Evolutionary conservation across 2,797 vertebrate species (phyloP).

Genomic region (Peromyscus nudipes): DNA sequence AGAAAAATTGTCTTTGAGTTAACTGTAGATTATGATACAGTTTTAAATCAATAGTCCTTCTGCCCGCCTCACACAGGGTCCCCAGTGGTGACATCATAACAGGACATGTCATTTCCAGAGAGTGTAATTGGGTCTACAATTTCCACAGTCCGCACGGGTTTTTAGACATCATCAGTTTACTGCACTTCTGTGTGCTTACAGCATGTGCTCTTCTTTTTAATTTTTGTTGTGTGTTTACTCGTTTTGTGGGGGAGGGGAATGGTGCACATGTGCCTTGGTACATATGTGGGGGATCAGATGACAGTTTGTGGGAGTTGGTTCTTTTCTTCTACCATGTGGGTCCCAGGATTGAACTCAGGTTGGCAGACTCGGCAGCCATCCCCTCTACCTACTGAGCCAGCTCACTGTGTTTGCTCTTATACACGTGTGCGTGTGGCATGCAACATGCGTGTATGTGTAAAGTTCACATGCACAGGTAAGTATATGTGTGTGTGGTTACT

Average conservation of each 20-base stretch:
- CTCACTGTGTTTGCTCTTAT: not conserved
- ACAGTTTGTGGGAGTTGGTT: not conserved
- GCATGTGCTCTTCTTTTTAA: not conserved
- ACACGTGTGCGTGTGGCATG: not conserved
- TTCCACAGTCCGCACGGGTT: fast-evolving
- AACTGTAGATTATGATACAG: too few species aligned
- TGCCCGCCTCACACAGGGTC: fast-evolving
- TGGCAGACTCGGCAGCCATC: not conserved
- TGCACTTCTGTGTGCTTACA: not conserved
- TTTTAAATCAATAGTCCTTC: not conserved
- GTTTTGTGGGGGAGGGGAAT: not conserved
- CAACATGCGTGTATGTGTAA: not conserved
- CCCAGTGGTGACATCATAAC: too few species aligned
- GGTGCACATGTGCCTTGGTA: not conserved
- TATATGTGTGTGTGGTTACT: not conserved
- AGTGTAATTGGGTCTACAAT: not conserved
- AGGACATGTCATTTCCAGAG: too few species aligned
- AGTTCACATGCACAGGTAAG: too few species aligned
- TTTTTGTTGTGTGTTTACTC: not conserved
- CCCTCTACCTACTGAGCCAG: not conserved
- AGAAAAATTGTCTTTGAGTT: not conserved
- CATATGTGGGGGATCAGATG: not conserved
- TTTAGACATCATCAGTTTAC: not conserved
- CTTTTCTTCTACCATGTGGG: not conserved
- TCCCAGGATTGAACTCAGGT: not conserved